Conservation (phyloP, 2,113 vertebrate species). For the Pipa parva region DNA sequence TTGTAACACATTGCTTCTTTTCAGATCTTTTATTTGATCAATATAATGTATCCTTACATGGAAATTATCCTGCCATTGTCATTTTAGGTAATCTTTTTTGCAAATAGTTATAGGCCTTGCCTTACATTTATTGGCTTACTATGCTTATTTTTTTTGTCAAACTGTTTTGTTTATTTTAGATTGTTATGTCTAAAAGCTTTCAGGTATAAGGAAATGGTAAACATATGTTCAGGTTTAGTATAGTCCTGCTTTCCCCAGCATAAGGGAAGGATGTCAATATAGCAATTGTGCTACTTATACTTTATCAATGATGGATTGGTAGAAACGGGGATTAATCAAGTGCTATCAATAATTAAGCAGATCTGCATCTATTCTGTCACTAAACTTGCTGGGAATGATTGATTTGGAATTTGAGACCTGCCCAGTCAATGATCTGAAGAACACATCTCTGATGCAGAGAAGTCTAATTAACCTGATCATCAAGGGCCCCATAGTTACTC, state of each 20-base stretch:
- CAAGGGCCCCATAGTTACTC: slow-evolving; percentile 24
- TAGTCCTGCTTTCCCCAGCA: neutral
- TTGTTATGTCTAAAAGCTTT: no score
- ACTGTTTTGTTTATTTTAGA: no score
- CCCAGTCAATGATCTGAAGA: slow-evolving; percentile 14
- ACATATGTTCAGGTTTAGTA: neutral
- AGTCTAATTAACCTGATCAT: slow-evolving; percentile 37
- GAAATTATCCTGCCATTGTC: no score
- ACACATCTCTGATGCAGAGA: slow-evolving; percentile 9
- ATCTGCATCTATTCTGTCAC: slow-evolving; percentile 20
- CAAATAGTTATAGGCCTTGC: no score
- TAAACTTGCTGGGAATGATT: slow-evolving; percentile 21
- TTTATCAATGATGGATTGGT: slow-evolving; percentile 23
- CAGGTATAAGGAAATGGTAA: neutral
- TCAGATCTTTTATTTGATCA: no score
- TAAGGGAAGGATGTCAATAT: slow-evolving; percentile 18
- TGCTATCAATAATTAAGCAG: slow-evolving; percentile 30
- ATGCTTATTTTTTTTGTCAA: no score
- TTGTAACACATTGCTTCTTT: no score
- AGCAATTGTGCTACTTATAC: slow-evolving; percentile 14
- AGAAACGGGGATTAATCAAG: slow-evolving; percentile 1
- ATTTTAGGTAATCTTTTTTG: no score
- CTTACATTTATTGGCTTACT: no score
- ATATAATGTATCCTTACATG: no score
- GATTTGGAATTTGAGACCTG: slow-evolving; percentile 31